These are phyloP conservation scores for Garrulus glandarius DNA, from an alignment of 2,797 vertebrate genomes.

Conservation along the genomic window DNA sequence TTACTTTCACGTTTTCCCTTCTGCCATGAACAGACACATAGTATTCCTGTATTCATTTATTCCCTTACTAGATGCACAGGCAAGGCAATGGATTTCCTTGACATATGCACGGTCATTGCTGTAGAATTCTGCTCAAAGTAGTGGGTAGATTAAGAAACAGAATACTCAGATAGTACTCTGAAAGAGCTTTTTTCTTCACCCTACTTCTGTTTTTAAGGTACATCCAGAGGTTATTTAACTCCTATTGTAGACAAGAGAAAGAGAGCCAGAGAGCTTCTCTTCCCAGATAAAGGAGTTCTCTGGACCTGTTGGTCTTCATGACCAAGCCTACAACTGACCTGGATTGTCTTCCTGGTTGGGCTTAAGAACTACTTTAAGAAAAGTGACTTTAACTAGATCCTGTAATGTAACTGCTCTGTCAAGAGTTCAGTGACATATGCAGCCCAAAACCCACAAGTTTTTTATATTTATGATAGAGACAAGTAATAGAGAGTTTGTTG, in stretches of 20 bases:
- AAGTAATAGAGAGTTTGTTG: not conserved
- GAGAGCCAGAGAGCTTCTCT: not conserved
- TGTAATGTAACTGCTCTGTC: not conserved
- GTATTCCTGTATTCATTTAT: not conserved
- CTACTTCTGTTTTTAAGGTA: not conserved
- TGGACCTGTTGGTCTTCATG: not conserved
- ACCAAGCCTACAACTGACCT: fast-evolving
- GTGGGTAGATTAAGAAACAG: not conserved
- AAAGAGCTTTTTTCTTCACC: not conserved
- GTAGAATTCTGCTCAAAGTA: not conserved
- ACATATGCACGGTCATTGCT: not conserved
- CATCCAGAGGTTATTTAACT: not conserved
- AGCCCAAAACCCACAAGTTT: not conserved
- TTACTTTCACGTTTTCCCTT: not conserved
- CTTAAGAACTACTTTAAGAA: not conserved
- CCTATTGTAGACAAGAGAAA: not conserved
- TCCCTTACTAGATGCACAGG: not conserved
- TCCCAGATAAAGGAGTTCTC: not conserved
- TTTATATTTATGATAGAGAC: not conserved
- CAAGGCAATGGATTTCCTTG: not conserved
- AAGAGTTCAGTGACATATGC: not conserved
- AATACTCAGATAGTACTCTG: not conserved
- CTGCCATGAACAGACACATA: not conserved
- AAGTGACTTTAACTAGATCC: not conserved
- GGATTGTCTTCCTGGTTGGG: not conserved